Evolutionary conservation across 2,888 invertebrate genomes (phyloP), one percentile per base, ranked within the genome.

Genomic region (Amiota minor): DNA sequence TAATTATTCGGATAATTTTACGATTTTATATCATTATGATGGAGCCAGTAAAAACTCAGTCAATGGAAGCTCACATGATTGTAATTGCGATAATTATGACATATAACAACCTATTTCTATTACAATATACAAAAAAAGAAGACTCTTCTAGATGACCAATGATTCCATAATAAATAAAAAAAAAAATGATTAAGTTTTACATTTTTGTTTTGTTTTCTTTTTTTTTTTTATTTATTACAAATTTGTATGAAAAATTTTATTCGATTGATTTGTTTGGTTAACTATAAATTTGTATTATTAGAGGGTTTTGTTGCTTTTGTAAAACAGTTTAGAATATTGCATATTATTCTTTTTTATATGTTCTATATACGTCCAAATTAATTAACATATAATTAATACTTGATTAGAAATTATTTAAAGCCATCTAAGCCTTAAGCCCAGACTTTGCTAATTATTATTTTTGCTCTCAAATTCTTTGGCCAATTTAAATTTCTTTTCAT

Each of bases 1-100:
- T 23, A 94, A 95, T 82, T 95, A 95, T 81, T 90, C 92, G 0
- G 91, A 92, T 6, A 94, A 95, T 87, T 93, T 93, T 79, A 90
- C 92, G 50, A 91, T 93, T 0, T 93, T 96, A 88, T 93, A 92
- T 50, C 53, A 68, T 53, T 68, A 53, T 53, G 12, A 10, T 35
- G 35, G 6, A 6, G 35, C 35, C 2, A 35, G 4, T 35, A 35
- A 35, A 35, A 35, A 3, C 6, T 2, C 35, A 3, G 0, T 35
- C 6, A 35, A 35, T 35, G 35, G 35, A 35, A 35, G 35, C 35
- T 4, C 35, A 53, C n/a, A 53, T 53, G n/a, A 53, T 53, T 9
- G 23, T 8, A 59, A 18, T 11, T 59, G 10, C 59, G 59, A 59
- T 8, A n/a, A 59, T 59, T 59, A 18, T 11, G 8, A 56, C 20